Conservation (phyloP, 2,888 invertebrate species). For the Drosophila meridionalis region DNA sequence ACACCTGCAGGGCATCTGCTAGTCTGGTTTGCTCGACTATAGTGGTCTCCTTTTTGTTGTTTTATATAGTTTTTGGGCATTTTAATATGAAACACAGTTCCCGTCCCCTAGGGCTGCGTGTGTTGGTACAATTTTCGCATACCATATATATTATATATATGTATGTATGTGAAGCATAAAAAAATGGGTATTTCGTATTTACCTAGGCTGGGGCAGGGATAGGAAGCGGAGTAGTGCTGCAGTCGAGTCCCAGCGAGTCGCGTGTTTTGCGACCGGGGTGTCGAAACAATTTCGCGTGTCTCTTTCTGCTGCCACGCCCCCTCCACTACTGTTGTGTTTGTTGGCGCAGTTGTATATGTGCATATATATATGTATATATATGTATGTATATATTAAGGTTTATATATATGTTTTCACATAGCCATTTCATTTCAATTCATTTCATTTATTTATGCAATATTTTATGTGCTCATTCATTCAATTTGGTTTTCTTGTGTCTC, state of each 20-base stretch:
- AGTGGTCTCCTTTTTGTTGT: slow-evolving; percentile 7
- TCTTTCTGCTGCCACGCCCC: slow-evolving; percentile 14
- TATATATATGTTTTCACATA: slow-evolving; percentile 59
- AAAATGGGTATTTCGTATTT: slow-evolving; percentile 52
- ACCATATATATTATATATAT: slow-evolving; percentile 40
- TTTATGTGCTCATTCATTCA: slow-evolving; percentile 74
- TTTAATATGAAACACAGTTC: slow-evolving; percentile 43
- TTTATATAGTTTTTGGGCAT: slow-evolving; percentile 76
- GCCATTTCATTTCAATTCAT: slow-evolving; percentile 79
- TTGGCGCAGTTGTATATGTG: slow-evolving; percentile 41
- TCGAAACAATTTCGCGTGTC: slow-evolving; percentile 78
- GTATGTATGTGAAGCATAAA: slow-evolving; percentile 15
- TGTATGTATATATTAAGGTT: slow-evolving; percentile 13
- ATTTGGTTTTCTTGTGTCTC: slow-evolving; percentile 38
- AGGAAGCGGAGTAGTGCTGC: slow-evolving; percentile 4
- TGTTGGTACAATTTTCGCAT: slow-evolving; percentile 69
- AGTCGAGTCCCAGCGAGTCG: slow-evolving; percentile 43
- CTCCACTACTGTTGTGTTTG: slow-evolving; percentile 37
- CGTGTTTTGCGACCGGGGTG: slow-evolving; percentile 69
- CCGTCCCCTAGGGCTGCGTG: slow-evolving; percentile 58
- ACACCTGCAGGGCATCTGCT: neutral
- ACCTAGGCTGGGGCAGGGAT: slow-evolving; percentile 49
- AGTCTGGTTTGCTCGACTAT: neutral
- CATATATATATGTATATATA: slow-evolving; percentile 28
- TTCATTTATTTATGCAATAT: slow-evolving; percentile 80